Evolutionary conservation across 2,888 invertebrate species (phyloP).

Genomic region (Auanema freiburgensis): DNA sequence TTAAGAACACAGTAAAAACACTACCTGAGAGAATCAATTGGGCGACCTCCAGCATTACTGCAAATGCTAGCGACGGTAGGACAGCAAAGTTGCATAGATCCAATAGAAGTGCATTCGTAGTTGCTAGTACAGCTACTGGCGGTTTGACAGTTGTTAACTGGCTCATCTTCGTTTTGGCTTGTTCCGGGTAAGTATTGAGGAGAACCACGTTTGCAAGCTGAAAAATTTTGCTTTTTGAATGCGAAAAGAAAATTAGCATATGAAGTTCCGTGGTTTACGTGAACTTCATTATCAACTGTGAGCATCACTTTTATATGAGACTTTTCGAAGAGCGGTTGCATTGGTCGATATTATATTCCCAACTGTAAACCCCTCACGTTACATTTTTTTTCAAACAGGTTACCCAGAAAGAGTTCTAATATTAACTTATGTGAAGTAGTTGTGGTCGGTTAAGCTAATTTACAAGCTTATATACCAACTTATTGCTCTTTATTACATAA

Average conservation of each 20-base stretch:
- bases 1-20: neutral
- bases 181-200: slow-evolving; percentile 60
- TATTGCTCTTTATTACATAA: no score
- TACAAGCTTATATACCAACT: no score
- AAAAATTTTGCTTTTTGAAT: slow-evolving; percentile 19
- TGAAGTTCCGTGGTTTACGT: slow-evolving; percentile 10
- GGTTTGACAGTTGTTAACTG: slow-evolving; percentile 61
- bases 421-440: no score
- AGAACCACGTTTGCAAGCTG: slow-evolving; percentile 62
- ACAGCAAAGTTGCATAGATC: slow-evolving; percentile 60
- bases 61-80: slow-evolving; percentile 60
- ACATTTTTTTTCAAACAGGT: neutral
- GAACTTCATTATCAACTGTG: neutral
- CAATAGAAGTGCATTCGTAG: slow-evolving; percentile 61
- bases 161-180: slow-evolving; percentile 58
- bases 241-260: no score
- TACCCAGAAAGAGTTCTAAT: no score
- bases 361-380: neutral
- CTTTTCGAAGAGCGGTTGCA: no score
- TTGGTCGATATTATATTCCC: neutral
- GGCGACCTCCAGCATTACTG: slow-evolving; percentile 45
- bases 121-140: slow-evolving; percentile 58
- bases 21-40: slow-evolving; percentile 30
- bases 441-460: no score
- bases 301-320: neutral